Evolutionary conservation across 23 tunicate species (phyloP), one percentile per base, ranked within the genome.

Genomic region (Halocynthia roretzi): DNA sequence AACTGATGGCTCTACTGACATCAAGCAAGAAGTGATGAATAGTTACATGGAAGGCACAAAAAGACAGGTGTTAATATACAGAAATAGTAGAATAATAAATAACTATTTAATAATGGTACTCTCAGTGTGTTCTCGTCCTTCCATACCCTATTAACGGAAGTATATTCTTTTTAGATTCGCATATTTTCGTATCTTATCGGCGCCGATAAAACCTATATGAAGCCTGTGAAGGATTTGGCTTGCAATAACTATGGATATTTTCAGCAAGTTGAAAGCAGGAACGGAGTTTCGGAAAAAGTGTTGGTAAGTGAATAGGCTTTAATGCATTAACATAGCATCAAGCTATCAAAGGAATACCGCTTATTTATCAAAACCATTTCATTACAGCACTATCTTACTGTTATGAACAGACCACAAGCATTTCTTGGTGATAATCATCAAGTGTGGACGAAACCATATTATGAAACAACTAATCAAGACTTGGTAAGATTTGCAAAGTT

Each of bases 1-100:
- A 21, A 89, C 88, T 5, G 96, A 89, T 67, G 96, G 96, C 14
- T 88, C 96, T 57, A 83, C 96, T 10, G 85, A 89, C 48, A 80
- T 63, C 52, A 76, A 72, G 40, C 85, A 89, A 62, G 63, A 76
- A 12, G 15, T 83, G 10, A 77, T 89, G 53, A 88, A 89, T 51
- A 50, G 62, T 56, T 74, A 74, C 78, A 74, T 50, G 50, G 52
- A 74, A n/a, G 20, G n/a, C 6, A 74, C 78, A 53, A 54, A 54
- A 21, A 53, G 78, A 74, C 78, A 74, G 78, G 78, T 74, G 10
- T 31, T 31, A 31, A 31, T 31, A 31, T 31, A 31, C 44, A 31
- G 44, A 31, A 31, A 31, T 31, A 31, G 44, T 31, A 31, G 44
- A 31, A 31, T 31, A 31, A 0, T 31, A 31, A 31, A 31, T 31